A percentile compares a stretch with the other conserved stretches of the same genome.
phyloP scores from a whole-genome alignment of 2,888 invertebrate species.

The Dolomedes plantarius region DNA sequence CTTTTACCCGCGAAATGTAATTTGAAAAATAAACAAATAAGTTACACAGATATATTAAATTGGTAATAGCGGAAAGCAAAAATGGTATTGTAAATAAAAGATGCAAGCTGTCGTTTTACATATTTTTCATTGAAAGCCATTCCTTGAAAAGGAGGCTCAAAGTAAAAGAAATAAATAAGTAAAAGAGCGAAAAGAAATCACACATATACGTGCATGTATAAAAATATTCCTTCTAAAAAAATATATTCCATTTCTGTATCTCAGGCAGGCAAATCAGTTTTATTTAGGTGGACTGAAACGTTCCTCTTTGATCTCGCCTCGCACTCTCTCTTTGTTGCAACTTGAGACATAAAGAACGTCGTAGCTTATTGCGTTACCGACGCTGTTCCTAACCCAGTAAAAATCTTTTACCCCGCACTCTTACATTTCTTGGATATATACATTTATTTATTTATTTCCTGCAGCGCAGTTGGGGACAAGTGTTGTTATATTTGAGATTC shows the following conservation, averaged over 20 bases:
- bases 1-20: too few species aligned
- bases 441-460: conserved; percentile 7
- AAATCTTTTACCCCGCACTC: conserved; percentile 19
- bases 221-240: conserved; percentile 39
- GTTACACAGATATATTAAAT: background rate
- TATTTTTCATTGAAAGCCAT: conserved; percentile 27
- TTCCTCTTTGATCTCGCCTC: conserved; percentile 48
- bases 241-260: conserved; percentile 49
- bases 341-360: conserved; percentile 20
- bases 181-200: too few species aligned
- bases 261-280: conserved; percentile 57
- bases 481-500: conserved; percentile 43
- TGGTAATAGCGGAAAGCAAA: too few species aligned
- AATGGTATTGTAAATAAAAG: conserved; percentile 47
- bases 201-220: too few species aligned
- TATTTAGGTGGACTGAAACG: conserved; percentile 39
- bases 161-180: too few species aligned
- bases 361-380: conserved; percentile 42
- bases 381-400: conserved; percentile 39
- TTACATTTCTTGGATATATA: conserved; percentile 17
- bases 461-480: background rate
- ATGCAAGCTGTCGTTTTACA: conserved; percentile 57
- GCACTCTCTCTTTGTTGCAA: background rate
- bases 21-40: conserved; percentile 34
- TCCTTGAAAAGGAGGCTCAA: background rate